These are phyloP conservation scores for Hydrophis major DNA, from an alignment of 2,797 vertebrate genomes.

Conservation along the genomic window DNA sequence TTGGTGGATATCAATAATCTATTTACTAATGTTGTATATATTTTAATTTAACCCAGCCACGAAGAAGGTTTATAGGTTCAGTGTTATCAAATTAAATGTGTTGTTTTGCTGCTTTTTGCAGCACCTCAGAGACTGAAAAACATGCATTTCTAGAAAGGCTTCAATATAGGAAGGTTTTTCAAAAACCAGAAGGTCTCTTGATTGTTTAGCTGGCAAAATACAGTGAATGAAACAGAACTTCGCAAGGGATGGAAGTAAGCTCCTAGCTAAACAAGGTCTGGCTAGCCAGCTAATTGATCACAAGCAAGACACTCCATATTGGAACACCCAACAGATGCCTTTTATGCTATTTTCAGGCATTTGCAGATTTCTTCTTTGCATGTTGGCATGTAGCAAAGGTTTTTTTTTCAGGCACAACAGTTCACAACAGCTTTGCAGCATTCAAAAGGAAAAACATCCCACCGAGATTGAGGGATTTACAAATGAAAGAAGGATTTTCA, in stretches of 20 bases:
- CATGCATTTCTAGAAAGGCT: not conserved
- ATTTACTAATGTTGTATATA: not conserved
- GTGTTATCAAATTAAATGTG: too few relatives aligned
- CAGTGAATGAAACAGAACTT: not conserved
- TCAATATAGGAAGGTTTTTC: not conserved
- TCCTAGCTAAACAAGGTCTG: constrained; percentile 20
- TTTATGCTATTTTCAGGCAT: not conserved
- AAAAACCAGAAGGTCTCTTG: not conserved
- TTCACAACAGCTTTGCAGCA: not conserved
- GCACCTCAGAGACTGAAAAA: too few relatives aligned
- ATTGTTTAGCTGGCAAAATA: not conserved
- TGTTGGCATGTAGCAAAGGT: not conserved
- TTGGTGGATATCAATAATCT: not conserved
- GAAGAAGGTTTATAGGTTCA: not conserved
- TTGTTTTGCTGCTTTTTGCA: not conserved
- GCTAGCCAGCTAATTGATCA: not conserved
- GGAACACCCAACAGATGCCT: constrained; percentile 6
- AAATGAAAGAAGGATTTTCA: not conserved
- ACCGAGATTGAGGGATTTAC: not conserved
- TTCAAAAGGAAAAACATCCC: not conserved
- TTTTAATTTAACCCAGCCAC: not conserved
- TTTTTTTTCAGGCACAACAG: constrained; percentile 3
- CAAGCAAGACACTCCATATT: not conserved
- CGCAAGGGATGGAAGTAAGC: not conserved
- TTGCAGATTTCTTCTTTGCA: not conserved